Evolutionary conservation across 2,113 vertebrate genomes (phyloP).

Genomic region (Gambusia holbrooki): DNA sequence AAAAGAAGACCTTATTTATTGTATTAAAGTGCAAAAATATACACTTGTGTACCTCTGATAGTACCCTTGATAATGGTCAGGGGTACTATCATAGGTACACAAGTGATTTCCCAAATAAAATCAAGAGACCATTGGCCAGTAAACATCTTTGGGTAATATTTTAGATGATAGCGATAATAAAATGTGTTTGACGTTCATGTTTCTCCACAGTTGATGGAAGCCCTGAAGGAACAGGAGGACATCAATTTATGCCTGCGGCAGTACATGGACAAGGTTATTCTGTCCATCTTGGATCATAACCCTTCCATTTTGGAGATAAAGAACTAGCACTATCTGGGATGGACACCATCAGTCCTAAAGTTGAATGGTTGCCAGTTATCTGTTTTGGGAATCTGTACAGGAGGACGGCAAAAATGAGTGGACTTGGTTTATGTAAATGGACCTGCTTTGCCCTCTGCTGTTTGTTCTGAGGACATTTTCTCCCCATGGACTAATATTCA

Average conservation of each 20-base stretch:
- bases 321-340: conserved; percentile 78
- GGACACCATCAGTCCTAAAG: conserved; percentile 50
- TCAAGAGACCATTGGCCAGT: neutral
- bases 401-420: conserved; percentile 17
- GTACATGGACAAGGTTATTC: conserved; percentile 99
- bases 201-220: conserved; percentile 91
- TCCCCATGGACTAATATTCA: conserved; percentile 4
- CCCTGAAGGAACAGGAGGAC: conserved; percentile 96
- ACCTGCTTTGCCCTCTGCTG: conserved; percentile 64
- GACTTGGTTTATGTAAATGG: conserved; percentile 47
- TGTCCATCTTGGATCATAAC: conserved; percentile 96
- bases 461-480: conserved; percentile 34
- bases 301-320: conserved; percentile 98
- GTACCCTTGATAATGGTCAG: too few species aligned
- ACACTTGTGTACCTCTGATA: too few species aligned
- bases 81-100: too few species aligned
- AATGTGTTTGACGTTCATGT: neutral
- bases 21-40: too few species aligned
- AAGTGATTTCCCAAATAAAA: neutral
- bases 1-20: too few species aligned
- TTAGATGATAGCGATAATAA: neutral
- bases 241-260: conserved; percentile 94
- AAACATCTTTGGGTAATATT: neutral
- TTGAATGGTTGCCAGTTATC: conserved; percentile 7
- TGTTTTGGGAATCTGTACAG: conserved; percentile 6